Percentiles rank a stretch among this genome's conserved stretches.
Conservation (phyloP, 2,888 invertebrate species). For the Norana najaformis region DNA sequence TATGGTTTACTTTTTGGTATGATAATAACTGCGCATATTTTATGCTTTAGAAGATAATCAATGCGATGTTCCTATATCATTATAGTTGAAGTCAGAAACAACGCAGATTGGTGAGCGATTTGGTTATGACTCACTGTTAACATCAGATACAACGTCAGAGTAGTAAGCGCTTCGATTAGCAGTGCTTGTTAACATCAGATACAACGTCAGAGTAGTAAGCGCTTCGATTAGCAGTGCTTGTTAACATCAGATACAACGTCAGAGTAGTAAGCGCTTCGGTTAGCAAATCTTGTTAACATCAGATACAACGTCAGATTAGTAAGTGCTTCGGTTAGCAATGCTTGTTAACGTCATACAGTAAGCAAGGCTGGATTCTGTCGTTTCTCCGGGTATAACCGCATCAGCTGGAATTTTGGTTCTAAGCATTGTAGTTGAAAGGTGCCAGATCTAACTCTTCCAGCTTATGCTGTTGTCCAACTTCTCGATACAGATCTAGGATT, state of each 20-base stretch:
- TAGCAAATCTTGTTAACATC: no score
- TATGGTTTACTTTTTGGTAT: not conserved
- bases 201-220: no score
- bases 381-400: not conserved
- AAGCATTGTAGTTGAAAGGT: not conserved
- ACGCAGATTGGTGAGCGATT: no score
- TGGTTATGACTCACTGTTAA: no score
- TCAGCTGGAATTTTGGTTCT: slow-evolving; percentile 21
- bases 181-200: not conserved
- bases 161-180: not conserved
- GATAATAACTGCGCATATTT: not conserved
- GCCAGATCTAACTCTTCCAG: slow-evolving; percentile 26
- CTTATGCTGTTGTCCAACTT: not conserved
- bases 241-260: not conserved
- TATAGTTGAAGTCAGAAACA: not conserved
- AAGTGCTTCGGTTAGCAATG: not conserved
- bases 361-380: not conserved
- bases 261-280: no score
- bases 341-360: not conserved
- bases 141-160: not conserved
- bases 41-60: not conserved
- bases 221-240: not conserved
- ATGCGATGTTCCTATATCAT: not conserved
- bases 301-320: not conserved
- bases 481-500: not conserved